Evolutionary conservation across 2,888 invertebrate genomes (phyloP), one percentile per base, ranked within the genome.

Genomic region (Noctua comes): DNA sequence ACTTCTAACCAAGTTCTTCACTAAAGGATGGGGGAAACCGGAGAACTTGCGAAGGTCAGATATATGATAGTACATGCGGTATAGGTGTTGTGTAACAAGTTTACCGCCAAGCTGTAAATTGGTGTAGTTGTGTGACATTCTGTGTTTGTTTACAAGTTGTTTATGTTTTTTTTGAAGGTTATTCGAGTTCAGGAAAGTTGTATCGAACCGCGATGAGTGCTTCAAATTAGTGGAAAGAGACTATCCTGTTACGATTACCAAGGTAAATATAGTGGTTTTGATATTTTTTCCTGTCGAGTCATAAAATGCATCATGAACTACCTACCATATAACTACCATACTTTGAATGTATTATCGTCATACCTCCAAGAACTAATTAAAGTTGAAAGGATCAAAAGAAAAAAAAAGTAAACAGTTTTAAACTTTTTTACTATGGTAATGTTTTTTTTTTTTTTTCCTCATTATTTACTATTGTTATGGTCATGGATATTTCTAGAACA

Each of bases 1-100:
- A 92, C 97, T 99, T 77, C 97, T 99, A 78, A 98, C 99, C 2
- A 98, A 98, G 95, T 99, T 99, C 94, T 99, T 99, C 93, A 98
- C 98, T 2, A 99, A 99, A 97, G 99, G 99, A 90, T 99, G 99
- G 99, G 99, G 99, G 11, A 98, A 98, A 92, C 99, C 99, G 43
- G 98, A 99, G 91, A 98, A 98, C 94, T 97, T 99, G 79, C 98
- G 98, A 95, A 98, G 98, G 99, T 98, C 91, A 92, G 89, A 16
- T 21, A 79, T 72, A 79, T 82, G 72, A 87, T 80, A 64, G 66
- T 81, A 68, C 72, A 75, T 79, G 77, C 70, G 64, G 43, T 70
- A 40, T 71, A 78, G 16, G 51, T 86, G 83, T 92, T 91, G 90
- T 91, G 87, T 90, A 90, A 90, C 83, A 78, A 80, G 77, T 70